Evolutionary conservation across 2,888 invertebrate species (phyloP).

Genomic region (Nemurella pictetii): DNA sequence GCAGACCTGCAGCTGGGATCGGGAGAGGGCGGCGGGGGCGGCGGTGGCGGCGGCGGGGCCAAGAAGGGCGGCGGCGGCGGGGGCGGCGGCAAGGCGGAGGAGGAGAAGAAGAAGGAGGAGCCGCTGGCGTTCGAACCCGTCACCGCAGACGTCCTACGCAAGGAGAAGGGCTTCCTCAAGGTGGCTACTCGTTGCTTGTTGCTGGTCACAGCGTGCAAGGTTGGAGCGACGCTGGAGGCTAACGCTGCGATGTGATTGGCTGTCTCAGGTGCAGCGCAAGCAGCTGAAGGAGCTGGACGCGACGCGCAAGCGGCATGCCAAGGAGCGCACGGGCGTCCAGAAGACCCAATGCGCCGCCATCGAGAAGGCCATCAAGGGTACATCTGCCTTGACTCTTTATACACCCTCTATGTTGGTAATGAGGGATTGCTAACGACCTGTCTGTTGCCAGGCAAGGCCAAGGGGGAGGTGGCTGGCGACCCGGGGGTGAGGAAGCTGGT

Average conservation of each 20-base stretch:
- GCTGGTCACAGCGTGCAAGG: too few species aligned
- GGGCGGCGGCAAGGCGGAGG: slow-evolving; percentile 46
- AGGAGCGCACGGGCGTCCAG: slow-evolving; percentile 88
- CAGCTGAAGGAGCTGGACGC: slow-evolving; percentile 95
- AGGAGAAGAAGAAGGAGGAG: slow-evolving; percentile 62
- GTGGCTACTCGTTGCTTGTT: too few species aligned
- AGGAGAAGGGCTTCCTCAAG: slow-evolving; percentile 91
- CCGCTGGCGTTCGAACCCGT: slow-evolving; percentile 85
- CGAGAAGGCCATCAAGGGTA: slow-evolving; percentile 89
- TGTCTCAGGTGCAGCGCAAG: slow-evolving; percentile 67
- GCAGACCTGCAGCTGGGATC: slow-evolving; percentile 33
- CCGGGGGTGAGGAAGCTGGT: slow-evolving; percentile 80
- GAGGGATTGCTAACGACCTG: too few species aligned
- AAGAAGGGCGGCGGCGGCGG: slow-evolving; percentile 46
- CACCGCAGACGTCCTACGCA: slow-evolving; percentile 81
- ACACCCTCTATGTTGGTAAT: too few species aligned
- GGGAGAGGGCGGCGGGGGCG: slow-evolving; percentile 44
- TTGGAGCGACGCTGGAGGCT: too few species aligned
- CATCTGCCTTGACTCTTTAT: background rate
- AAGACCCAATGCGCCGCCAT: slow-evolving; percentile 88
- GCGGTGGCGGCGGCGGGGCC: slow-evolving; percentile 33
- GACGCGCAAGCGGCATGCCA: slow-evolving; percentile 88
- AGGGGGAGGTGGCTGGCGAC: slow-evolving; percentile 78
- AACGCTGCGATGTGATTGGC: slow-evolving; percentile 50
- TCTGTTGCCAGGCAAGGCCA: slow-evolving; percentile 48